Conservation (phyloP, 2,113 vertebrate genomes). For the Beaufortia kweichowensis region DNA sequence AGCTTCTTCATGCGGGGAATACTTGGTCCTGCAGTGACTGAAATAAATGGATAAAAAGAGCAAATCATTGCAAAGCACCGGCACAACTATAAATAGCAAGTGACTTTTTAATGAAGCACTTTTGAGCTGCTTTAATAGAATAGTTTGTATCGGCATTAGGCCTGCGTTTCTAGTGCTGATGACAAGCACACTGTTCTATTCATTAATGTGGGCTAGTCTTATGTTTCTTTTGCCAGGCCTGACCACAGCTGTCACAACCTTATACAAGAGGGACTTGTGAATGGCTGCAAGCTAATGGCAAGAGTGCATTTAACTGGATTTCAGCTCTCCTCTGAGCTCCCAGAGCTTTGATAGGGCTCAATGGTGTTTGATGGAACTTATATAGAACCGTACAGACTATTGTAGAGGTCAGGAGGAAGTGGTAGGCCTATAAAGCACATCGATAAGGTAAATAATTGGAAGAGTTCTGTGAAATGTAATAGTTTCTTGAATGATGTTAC, state of each 20-base stretch:
- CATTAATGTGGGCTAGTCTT: slow-evolving; percentile 10
- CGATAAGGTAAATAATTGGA: slow-evolving; percentile 20
- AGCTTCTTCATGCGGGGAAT: slow-evolving; percentile 20
- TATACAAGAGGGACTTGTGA: slow-evolving; percentile 25
- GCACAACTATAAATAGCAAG: slow-evolving; percentile 14
- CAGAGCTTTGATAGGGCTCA: slow-evolving; percentile 38
- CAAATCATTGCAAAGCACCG: neutral
- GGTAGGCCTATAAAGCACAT: slow-evolving; percentile 13
- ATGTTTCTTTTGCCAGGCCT: neutral
- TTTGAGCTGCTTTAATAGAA: slow-evolving; percentile 18
- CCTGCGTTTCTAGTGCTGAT: slow-evolving; percentile 10
- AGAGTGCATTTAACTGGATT: slow-evolving; percentile 27
- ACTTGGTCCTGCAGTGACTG: slow-evolving; percentile 22
- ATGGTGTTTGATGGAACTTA: slow-evolving; percentile 12
- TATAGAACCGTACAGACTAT: neutral
- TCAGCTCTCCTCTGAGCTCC: slow-evolving; percentile 15
- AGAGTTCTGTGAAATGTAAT: neutral
- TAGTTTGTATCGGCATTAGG: slow-evolving; percentile 22
- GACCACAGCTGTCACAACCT: slow-evolving; percentile 27
- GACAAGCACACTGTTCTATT: neutral
- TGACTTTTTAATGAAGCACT: slow-evolving; percentile 9
- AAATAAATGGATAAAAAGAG: slow-evolving; percentile 40
- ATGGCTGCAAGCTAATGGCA: slow-evolving; percentile 26
- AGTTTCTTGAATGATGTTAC: neutral
- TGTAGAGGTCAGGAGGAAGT: neutral